Conservation (phyloP, 2,113 vertebrate species). For the Lipophrys pholis region DNA sequence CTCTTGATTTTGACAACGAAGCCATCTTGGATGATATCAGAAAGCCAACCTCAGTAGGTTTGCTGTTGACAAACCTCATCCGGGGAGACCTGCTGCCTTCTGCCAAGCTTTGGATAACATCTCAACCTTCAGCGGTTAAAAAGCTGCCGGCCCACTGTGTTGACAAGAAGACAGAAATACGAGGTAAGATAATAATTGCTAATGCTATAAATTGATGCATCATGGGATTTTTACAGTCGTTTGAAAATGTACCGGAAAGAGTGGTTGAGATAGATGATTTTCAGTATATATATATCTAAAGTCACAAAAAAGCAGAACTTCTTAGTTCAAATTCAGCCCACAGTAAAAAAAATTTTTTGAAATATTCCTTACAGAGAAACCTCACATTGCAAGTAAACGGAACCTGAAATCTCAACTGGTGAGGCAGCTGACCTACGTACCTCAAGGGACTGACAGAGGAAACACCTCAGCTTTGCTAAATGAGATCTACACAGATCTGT, state of each 20-base stretch:
- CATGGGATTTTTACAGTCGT: too few relatives aligned
- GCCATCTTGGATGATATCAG: neutral
- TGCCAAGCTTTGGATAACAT: conserved; percentile 56
- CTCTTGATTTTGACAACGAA: conserved; percentile 20
- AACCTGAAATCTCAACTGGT: conserved; percentile 38
- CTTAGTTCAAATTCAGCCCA: too few relatives aligned
- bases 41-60: conserved; percentile 26
- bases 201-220: too few relatives aligned
- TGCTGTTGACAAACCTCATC: conserved; percentile 60
- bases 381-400: neutral
- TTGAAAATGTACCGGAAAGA: too few relatives aligned
- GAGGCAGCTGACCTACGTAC: conserved; percentile 16
- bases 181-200: conserved; percentile 19
- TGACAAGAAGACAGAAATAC: conserved; percentile 50
- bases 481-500: conserved; percentile 58
- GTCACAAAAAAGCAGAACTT: too few relatives aligned
- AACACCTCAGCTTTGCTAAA: conserved; percentile 32
- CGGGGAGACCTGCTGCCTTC: conserved; percentile 54
- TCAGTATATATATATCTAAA: too few relatives aligned
- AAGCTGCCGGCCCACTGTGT: neutral
- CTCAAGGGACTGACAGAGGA: conserved; percentile 40
- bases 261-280: too few relatives aligned
- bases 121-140: neutral
- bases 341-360: too few relatives aligned
- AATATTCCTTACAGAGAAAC: conserved; percentile 38